phyloP scores from a whole-genome alignment of 2,113 vertebrate species.

The Prolemur simus region DNA sequence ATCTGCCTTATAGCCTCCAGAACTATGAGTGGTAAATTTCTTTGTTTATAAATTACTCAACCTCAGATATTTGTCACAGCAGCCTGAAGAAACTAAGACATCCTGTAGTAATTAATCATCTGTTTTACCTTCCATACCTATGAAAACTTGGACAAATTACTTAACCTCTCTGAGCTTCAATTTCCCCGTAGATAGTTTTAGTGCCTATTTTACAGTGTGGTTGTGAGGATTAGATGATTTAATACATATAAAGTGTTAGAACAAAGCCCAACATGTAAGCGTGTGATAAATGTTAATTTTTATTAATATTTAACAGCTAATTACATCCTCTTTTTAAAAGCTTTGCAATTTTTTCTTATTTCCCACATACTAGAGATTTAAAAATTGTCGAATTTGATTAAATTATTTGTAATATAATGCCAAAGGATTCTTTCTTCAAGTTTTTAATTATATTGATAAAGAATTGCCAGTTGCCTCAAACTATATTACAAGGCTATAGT shows the following conservation, averaged over 20 bases:
- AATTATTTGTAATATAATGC: conserved; percentile 4
- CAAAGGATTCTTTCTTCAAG: background rate
- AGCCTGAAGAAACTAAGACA: no score
- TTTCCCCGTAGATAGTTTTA: background rate
- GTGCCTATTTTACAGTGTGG: background rate
- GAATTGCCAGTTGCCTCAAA: no score
- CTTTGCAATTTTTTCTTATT: background rate
- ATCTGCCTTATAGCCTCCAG: background rate
- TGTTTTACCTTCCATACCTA: no score
- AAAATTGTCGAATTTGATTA: conserved; percentile 20
- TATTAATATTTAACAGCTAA: conserved; percentile 1
- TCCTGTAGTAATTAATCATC: no score
- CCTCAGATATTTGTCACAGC: no score
- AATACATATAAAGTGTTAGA: background rate
- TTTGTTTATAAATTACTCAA: background rate
- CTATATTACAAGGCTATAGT: no score
- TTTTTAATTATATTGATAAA: background rate
- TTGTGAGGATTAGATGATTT: background rate
- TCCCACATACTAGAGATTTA: background rate
- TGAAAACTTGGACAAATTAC: no score
- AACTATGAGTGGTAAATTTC: background rate
- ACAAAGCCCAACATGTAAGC: background rate
- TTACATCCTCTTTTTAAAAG: background rate
- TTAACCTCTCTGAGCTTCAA: background rate
- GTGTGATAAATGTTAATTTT: background rate